These are phyloP conservation scores for Callipepla californica DNA, from an alignment of 2,113 vertebrate genomes.

Conservation along the genomic window DNA sequence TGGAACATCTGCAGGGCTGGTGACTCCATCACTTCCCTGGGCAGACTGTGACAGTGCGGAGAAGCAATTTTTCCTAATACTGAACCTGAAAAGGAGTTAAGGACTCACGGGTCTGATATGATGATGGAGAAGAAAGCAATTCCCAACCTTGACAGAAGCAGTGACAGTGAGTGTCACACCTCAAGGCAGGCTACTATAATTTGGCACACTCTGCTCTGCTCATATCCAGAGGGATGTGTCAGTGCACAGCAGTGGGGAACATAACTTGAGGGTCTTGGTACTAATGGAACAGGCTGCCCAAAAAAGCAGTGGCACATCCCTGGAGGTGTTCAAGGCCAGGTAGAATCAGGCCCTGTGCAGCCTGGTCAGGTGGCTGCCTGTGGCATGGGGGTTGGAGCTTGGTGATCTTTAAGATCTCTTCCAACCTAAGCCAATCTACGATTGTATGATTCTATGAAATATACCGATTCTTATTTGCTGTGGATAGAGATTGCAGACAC, in stretches of 20 bases:
- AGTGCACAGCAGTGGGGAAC: accelerated
- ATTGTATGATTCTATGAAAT: no score
- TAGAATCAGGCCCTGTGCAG: no score
- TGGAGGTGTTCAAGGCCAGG: no score
- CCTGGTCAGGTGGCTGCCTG: no score
- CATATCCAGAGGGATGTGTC: not conserved
- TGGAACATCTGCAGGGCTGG: no score
- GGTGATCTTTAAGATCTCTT: no score
- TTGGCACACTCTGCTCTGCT: not conserved
- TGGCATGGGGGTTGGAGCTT: no score
- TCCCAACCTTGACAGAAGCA: not conserved
- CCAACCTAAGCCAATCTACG: no score
- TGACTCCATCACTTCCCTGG: no score
- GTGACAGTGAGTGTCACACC: accelerated
- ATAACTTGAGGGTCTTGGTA: accelerated
- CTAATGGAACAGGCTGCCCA: not conserved
- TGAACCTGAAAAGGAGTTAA: not conserved
- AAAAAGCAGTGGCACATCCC: no score
- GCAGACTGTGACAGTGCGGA: no score
- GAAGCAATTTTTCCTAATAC: no score
- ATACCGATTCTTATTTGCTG: not conserved
- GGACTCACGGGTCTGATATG: not conserved
- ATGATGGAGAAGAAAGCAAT: not conserved
- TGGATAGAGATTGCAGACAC: not conserved
- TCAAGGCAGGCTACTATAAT: not conserved